Conservation (phyloP, 2,888 invertebrate species). For the Xylocampa areola region DNA sequence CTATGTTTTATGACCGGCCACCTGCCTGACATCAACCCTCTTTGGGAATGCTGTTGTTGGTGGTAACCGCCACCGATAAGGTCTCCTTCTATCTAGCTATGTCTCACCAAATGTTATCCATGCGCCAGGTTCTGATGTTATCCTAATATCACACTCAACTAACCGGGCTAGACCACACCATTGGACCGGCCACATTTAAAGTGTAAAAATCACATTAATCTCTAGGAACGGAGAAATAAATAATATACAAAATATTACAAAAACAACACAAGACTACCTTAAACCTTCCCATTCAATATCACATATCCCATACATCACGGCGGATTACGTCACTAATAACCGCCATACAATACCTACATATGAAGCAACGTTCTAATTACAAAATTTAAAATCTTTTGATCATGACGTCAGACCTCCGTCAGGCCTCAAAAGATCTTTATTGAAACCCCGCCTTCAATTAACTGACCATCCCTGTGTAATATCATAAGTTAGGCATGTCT, state of each 20-base stretch:
- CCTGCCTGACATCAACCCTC: too few relatives aligned
- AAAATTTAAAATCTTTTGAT: conserved; percentile 75
- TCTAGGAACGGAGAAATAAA: too few relatives aligned
- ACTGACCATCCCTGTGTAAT: conserved; percentile 61
- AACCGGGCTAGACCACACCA: too few relatives aligned
- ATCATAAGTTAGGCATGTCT: conserved; percentile 17
- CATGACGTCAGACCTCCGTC: conserved; percentile 81
- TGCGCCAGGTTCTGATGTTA: too few relatives aligned
- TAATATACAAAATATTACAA: not conserved
- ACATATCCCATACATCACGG: conserved; percentile 35
- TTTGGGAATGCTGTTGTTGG: too few relatives aligned
- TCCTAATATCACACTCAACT: too few relatives aligned
- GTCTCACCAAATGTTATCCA: too few relatives aligned
- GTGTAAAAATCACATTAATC: too few relatives aligned
- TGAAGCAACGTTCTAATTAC: conserved; percentile 64
- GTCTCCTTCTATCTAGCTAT: too few relatives aligned
- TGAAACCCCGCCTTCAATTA: conserved; percentile 84
- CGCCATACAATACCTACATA: conserved; percentile 56
- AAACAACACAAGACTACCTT: conserved; percentile 5
- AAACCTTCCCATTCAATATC: conserved; percentile 37
- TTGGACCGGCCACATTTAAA: too few relatives aligned
- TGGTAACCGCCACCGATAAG: too few relatives aligned
- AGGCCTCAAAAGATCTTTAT: conserved; percentile 75
- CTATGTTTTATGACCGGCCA: too few relatives aligned
- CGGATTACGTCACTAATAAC: conserved; percentile 64